Evolutionary conservation across 2,888 invertebrate species (phyloP).

Genomic region (Cantharis flavilabris): DNA sequence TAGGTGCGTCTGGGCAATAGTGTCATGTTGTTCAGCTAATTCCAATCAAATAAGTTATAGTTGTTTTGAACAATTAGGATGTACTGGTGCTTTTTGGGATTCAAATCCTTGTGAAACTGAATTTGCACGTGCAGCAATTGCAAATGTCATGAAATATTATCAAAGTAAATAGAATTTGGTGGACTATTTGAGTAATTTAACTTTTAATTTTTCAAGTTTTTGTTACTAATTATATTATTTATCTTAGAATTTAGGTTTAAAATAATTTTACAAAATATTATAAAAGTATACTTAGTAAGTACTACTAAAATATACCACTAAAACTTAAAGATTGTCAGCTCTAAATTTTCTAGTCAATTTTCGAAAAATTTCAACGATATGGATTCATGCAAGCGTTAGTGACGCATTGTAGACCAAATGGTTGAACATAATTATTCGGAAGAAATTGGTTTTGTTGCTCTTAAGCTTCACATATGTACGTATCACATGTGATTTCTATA

Average conservation of each 20-base stretch:
- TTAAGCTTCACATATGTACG: neutral
- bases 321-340: neutral
- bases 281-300: neutral
- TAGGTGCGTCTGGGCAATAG: constrained; percentile 75
- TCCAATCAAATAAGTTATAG: constrained; percentile 57
- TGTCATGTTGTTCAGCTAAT: constrained; percentile 69
- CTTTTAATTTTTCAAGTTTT: neutral
- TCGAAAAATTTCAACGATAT: neutral
- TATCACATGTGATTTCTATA: neutral
- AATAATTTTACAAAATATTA: neutral
- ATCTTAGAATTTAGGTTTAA: neutral
- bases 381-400: neutral
- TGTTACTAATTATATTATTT: neutral
- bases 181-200: neutral
- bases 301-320: neutral
- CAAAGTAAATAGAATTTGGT: constrained; percentile 12
- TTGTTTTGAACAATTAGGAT: constrained; percentile 75
- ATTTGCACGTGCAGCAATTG: constrained; percentile 63
- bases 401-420: neutral
- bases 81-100: constrained; percentile 76
- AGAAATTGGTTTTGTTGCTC: neutral
- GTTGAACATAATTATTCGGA: neutral
- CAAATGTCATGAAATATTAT: constrained; percentile 54
- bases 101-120: constrained; percentile 70
- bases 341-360: neutral